These are phyloP conservation scores for Drosophila tani DNA, from an alignment of 1,140 invertebrate genomes.

Conservation along the genomic window DNA sequence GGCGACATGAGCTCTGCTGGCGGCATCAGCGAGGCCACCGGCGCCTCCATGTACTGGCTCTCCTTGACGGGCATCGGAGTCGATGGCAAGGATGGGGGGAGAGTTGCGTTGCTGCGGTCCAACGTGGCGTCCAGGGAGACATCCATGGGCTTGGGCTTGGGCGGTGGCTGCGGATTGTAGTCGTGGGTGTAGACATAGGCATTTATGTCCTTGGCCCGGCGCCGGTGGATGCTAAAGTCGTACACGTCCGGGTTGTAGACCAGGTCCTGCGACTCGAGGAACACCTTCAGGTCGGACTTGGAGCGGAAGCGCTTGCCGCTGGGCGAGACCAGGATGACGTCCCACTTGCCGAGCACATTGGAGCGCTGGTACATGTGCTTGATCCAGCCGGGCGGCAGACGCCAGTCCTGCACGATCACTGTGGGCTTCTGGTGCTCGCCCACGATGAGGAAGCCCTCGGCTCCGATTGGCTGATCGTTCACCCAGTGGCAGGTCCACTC, in stretches of 20 bases:
- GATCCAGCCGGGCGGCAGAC: slow-evolving; percentile 90
- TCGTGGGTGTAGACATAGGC: slow-evolving; percentile 85
- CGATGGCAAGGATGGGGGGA: slow-evolving; percentile 31
- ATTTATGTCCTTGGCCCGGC: slow-evolving; percentile 86
- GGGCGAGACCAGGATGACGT: slow-evolving; percentile 90
- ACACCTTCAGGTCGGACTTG: slow-evolving; percentile 87
- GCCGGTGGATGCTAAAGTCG: slow-evolving; percentile 88
- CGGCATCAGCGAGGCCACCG: slow-evolving; percentile 69
- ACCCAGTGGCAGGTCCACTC: slow-evolving; percentile 88
- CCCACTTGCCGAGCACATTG: slow-evolving; percentile 91
- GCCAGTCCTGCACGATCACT: slow-evolving; percentile 89
- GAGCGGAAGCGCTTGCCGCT: slow-evolving; percentile 87
- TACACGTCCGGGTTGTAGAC: slow-evolving; percentile 86
- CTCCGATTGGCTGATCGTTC: slow-evolving; percentile 88
- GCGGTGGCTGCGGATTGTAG: slow-evolving; percentile 73
- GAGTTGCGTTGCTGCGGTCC: slow-evolving; percentile 43
- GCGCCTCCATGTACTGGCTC: slow-evolving; percentile 77
- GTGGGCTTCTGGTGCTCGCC: slow-evolving; percentile 86
- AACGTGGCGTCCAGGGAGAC: slow-evolving; percentile 46
- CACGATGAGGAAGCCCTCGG: slow-evolving; percentile 85
- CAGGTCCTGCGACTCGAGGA: slow-evolving; percentile 86
- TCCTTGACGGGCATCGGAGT: slow-evolving; percentile 47
- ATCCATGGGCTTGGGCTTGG: slow-evolving; percentile 60
- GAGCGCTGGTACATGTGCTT: slow-evolving; percentile 91
- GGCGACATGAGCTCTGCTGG: slow-evolving; percentile 78